These are phyloP conservation scores for Hippolais icterina DNA, from an alignment of 2,113 vertebrate genomes.

Conservation along the genomic window DNA sequence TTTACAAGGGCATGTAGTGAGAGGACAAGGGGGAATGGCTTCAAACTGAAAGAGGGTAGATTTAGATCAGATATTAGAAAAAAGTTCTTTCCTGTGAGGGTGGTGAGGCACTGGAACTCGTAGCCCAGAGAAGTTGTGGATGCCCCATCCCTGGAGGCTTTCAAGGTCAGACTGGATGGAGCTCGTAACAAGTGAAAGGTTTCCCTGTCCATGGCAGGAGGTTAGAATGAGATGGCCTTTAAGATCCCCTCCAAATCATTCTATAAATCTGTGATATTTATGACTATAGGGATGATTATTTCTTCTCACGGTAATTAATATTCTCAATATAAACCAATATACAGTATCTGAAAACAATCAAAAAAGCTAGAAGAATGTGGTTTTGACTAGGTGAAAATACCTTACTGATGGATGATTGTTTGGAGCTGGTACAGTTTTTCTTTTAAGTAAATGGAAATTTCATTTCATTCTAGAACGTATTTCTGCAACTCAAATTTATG, in stretches of 20 bases:
- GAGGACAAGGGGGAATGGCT: not conserved
- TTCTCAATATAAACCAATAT: not conserved
- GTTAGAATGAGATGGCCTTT: not conserved
- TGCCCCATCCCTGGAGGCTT: not conserved
- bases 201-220: not conserved
- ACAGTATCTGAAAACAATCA: not conserved
- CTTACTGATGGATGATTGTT: not conserved
- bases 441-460: not conserved
- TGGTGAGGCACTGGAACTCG: not conserved
- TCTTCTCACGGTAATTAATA: not conserved
- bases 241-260: not conserved
- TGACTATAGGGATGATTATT: not conserved
- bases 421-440: not conserved
- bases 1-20: not conserved
- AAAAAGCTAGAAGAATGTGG: not conserved
- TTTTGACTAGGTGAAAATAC: not conserved
- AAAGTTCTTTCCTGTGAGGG: not conserved
- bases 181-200: not conserved
- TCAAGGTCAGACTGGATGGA: not conserved
- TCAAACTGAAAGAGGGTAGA: not conserved
- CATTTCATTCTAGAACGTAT: not conserved
- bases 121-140: not conserved
- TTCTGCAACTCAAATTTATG: not conserved
- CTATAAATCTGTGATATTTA: not conserved
- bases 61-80: not conserved